Percentiles rank a stretch among this genome's conserved stretches.
Evolutionary conservation across 2,888 invertebrate species (phyloP).

Genomic region (Meiosimyza platycephala): DNA sequence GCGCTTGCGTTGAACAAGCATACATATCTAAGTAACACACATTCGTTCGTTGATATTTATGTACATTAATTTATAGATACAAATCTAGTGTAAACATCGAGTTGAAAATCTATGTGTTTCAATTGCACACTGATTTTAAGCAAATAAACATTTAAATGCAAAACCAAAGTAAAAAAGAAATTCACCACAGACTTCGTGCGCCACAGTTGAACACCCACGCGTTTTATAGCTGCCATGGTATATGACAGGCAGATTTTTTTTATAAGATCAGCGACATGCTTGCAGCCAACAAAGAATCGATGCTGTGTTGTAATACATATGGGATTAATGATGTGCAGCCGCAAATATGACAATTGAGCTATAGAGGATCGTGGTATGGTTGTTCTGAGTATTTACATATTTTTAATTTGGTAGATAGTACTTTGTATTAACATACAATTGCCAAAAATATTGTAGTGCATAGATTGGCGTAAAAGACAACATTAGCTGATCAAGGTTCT

Average conservation of each 20-base stretch:
- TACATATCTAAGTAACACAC: not conserved
- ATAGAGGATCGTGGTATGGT: too few species aligned
- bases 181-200: constrained; percentile 2
- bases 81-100: constrained; percentile 9
- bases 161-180: not conserved
- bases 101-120: constrained; percentile 2
- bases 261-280: not conserved
- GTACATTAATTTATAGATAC: constrained; percentile 5
- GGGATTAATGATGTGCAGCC: not conserved
- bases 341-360: not conserved
- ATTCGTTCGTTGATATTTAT: too few species aligned
- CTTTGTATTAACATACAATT: too few species aligned
- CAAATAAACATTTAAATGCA: constrained; percentile 1
- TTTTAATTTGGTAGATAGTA: too few species aligned
- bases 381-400: too few species aligned
- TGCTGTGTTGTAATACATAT: not conserved
- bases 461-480: too few species aligned
- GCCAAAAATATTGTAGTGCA: too few species aligned
- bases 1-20: constrained; percentile 11
- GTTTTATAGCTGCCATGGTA: not conserved
- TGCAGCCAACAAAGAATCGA: not conserved
- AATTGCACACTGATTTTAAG: constrained; percentile 15
- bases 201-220: constrained; percentile 16
- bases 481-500: too few species aligned
- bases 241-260: too few species aligned